Conservation (phyloP, 2,888 invertebrate genomes). For the Autographa gamma region DNA sequence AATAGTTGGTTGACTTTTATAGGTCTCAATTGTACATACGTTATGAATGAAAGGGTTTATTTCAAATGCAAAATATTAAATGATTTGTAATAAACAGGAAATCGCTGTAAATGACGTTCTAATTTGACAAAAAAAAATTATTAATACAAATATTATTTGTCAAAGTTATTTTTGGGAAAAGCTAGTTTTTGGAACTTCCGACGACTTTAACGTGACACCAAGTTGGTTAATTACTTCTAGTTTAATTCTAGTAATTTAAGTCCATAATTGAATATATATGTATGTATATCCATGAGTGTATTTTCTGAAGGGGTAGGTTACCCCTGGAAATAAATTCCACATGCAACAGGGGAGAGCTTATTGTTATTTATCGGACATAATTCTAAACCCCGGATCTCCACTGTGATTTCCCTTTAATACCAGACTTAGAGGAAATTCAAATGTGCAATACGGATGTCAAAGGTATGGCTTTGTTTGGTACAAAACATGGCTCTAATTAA, state of each 20-base stretch:
- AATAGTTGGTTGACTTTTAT: slow-evolving; percentile 41
- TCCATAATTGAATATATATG: not conserved
- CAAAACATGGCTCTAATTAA: not conserved
- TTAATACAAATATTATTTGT: too few species aligned
- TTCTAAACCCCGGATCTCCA: slow-evolving; percentile 2
- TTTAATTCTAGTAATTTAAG: not conserved
- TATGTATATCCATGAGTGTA: not conserved
- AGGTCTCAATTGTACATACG: slow-evolving; percentile 17
- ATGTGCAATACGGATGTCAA: not conserved
- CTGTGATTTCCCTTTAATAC: slow-evolving; percentile 2
- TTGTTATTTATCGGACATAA: slow-evolving; percentile 4
- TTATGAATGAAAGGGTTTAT: too few species aligned
- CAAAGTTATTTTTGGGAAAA: too few species aligned
- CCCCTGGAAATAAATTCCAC: not conserved
- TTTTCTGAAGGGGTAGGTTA: slow-evolving; percentile 1
- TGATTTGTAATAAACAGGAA: too few species aligned
- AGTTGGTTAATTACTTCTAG: too few species aligned
- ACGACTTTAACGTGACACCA: too few species aligned
- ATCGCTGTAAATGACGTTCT: too few species aligned
- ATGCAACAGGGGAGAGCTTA: not conserved
- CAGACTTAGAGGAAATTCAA: not conserved
- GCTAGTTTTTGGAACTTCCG: too few species aligned
- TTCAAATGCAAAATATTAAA: too few species aligned
- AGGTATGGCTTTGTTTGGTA: not conserved
- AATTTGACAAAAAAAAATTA: too few species aligned